Evolutionary conservation across 2,888 invertebrate species (phyloP).

Genomic region (Hydraecia micacea): DNA sequence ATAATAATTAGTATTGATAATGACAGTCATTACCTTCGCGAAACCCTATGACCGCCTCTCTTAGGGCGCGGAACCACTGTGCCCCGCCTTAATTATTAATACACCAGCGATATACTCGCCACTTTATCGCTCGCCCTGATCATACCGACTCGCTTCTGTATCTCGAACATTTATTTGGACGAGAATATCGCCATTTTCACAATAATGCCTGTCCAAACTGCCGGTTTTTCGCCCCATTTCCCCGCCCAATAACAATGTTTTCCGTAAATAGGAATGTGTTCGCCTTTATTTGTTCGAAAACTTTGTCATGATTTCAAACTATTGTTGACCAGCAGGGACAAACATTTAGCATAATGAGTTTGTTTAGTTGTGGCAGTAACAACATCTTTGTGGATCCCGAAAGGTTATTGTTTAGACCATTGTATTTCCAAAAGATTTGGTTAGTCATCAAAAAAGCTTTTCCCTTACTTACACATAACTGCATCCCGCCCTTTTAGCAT

Average conservation of each 20-base stretch:
- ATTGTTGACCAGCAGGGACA: slow-evolving; percentile 15
- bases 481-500: slow-evolving; percentile 20
- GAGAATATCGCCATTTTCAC: slow-evolving; percentile 52
- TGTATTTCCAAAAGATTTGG: slow-evolving; percentile 8
- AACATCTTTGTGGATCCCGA: not conserved
- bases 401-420: not conserved
- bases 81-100: slow-evolving; percentile 77
- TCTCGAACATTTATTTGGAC: slow-evolving; percentile 54
- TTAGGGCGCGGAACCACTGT: too few relatives aligned
- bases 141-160: slow-evolving; percentile 52
- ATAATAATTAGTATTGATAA: too few relatives aligned
- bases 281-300: slow-evolving; percentile 43
- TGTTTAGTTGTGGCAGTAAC: slow-evolving; percentile 10
- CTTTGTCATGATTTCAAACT: slow-evolving; percentile 36
- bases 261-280: slow-evolving; percentile 44
- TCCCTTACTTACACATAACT: slow-evolving; percentile 15
- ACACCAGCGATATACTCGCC: slow-evolving; percentile 65
- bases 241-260: slow-evolving; percentile 46
- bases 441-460: not conserved
- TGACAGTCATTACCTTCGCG: too few relatives aligned
- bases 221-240: slow-evolving; percentile 49
- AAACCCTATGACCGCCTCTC: too few relatives aligned
- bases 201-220: slow-evolving; percentile 50
- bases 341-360: slow-evolving; percentile 28
- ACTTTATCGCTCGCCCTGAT: slow-evolving; percentile 64